Percentiles rank a stretch among this genome's conserved stretches.
Evolutionary conservation across 1,140 invertebrate genomes (phyloP).

Genomic region (Cepaea nemoralis): DNA sequence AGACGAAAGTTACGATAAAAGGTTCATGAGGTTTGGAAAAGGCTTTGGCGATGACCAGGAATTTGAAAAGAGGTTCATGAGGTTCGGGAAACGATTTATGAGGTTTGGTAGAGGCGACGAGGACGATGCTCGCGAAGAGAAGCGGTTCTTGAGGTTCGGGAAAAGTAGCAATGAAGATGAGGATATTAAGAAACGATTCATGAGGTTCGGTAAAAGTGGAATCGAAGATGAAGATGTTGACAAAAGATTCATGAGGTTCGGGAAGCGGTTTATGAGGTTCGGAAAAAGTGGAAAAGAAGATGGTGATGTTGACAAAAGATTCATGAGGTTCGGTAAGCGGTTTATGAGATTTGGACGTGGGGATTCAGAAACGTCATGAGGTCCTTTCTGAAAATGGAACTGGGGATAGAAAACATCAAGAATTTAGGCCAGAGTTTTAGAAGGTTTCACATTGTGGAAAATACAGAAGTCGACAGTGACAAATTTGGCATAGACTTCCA

Average conservation of each 20-base stretch:
- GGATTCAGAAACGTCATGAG: neutral
- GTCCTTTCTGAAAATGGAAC: neutral
- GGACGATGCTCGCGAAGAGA: too few relatives aligned
- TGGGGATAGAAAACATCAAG: conserved; percentile 30
- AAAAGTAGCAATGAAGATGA: conserved; percentile 36
- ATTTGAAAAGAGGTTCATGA: conserved; percentile 56
- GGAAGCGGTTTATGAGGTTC: conserved; percentile 60
- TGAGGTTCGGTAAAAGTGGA: conserved; percentile 60
- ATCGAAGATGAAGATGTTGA: conserved; percentile 40
- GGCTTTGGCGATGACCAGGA: conserved; percentile 16
- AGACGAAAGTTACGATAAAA: conserved; percentile 42
- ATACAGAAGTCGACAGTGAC: too few relatives aligned
- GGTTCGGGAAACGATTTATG: conserved; percentile 62
- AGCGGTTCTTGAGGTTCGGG: conserved; percentile 49
- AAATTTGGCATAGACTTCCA: too few relatives aligned
- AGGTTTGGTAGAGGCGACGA: conserved; percentile 29
- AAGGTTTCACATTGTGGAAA: too few relatives aligned
- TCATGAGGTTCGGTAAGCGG: conserved; percentile 45
- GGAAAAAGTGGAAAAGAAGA: conserved; percentile 44
- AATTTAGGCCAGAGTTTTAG: too few relatives aligned
- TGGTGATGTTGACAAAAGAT: conserved; percentile 17
- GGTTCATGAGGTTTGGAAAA: conserved; percentile 57
- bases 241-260: conserved; percentile 62
- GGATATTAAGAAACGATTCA: conserved; percentile 59
- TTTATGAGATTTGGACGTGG: conserved; percentile 60